Evolutionary conservation across 2,113 vertebrate genomes (phyloP).

Genomic region (Rhinolophus sinicus): DNA sequence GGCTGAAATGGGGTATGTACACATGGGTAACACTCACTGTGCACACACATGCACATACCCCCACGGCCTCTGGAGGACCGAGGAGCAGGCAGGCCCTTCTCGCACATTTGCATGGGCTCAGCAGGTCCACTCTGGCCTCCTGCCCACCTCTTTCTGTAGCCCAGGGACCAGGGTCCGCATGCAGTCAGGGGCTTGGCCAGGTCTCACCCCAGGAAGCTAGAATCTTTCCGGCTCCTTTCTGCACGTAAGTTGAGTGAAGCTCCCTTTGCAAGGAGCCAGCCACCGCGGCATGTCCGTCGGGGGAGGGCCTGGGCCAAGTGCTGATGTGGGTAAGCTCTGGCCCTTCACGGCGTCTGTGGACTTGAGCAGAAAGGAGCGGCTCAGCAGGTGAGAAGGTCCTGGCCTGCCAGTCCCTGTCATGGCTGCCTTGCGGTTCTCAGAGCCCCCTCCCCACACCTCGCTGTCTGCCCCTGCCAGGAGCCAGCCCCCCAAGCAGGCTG

Average conservation of each 20-base stretch:
- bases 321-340: neutral
- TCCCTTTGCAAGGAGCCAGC: neutral
- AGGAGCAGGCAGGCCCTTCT: neutral
- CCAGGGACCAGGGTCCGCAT: accelerated
- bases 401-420: neutral
- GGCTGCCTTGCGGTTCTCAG: neutral
- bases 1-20: neutral
- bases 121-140: accelerated
- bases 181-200: neutral
- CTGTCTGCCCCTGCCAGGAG: neutral
- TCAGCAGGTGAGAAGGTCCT: neutral
- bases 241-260: neutral
- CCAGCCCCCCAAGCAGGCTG: neutral
- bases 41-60: no score
- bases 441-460: neutral
- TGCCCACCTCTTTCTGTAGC: accelerated
- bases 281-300: accelerated
- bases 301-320: neutral
- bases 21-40: accelerated
- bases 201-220: neutral
- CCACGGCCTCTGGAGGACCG: accelerated
- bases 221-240: neutral
- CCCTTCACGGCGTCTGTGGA: accelerated
- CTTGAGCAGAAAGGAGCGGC: neutral
- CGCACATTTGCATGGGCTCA: accelerated